These are phyloP conservation scores for Mormyrus proboscirostris DNA, from an alignment of 2,797 vertebrate species.

Conservation along the genomic window DNA sequence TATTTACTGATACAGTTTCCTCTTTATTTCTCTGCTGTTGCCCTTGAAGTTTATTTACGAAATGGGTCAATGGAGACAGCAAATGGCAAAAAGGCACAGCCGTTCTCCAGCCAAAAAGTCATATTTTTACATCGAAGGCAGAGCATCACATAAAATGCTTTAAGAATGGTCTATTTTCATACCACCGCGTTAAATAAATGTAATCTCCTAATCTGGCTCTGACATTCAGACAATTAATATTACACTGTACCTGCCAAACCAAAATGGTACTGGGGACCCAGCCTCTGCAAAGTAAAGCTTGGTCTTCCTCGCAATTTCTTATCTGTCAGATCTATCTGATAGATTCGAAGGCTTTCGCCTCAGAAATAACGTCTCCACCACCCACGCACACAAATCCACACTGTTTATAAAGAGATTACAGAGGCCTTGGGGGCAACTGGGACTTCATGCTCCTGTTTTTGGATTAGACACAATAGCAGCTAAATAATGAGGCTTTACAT, in stretches of 20 bases:
- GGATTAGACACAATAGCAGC: conserved; percentile 71
- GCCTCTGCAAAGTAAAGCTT: background rate
- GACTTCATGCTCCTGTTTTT: conserved; percentile 56
- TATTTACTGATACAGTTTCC: background rate
- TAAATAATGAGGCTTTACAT: conserved; percentile 66
- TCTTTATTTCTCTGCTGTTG: background rate
- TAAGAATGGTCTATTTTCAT: background rate
- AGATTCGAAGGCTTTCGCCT: background rate
- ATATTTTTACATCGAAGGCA: background rate
- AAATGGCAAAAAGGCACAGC: background rate
- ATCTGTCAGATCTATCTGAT: background rate
- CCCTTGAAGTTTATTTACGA: background rate
- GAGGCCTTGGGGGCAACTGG: conserved; percentile 56
- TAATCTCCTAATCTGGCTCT: background rate
- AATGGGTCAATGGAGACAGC: background rate
- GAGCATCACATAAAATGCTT: background rate
- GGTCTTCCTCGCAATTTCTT: background rate
- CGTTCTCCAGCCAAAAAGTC: background rate
- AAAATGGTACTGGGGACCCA: background rate
- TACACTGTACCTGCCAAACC: background rate
- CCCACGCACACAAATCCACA: conserved; percentile 47
- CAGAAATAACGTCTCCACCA: conserved; percentile 10
- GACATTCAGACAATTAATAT: background rate
- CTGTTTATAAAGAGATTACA: conserved; percentile 50
- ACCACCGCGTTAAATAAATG: background rate